These are phyloP conservation scores for Siniperca scherzeri DNA, from an alignment of 2,797 vertebrate species.

Conservation along the genomic window DNA sequence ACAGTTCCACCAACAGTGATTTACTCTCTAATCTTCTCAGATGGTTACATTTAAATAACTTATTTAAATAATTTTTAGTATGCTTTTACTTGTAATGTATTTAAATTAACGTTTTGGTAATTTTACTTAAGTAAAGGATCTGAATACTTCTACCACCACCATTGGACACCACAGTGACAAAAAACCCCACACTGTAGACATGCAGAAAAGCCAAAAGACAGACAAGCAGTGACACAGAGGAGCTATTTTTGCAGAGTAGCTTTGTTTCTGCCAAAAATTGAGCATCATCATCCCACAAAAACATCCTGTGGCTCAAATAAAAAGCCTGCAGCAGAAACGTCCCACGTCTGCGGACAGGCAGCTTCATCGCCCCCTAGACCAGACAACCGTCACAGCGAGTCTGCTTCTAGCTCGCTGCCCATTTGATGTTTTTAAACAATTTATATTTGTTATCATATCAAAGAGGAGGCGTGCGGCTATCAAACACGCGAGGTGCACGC, in stretches of 20 bases:
- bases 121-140: background rate
- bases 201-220: background rate
- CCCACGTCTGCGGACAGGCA: slow-evolving; percentile 18
- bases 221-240: background rate
- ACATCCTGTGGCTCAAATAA: slow-evolving; percentile 6
- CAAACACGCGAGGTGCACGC: slow-evolving; percentile 92
- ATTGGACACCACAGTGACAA: background rate
- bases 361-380: slow-evolving; percentile 52
- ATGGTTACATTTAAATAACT: too few species aligned
- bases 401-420: slow-evolving; percentile 86
- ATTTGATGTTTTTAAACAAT: slow-evolving; percentile 98
- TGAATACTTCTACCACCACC: background rate
- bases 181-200: background rate
- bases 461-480: slow-evolving; percentile 94
- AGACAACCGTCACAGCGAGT: slow-evolving; percentile 89
- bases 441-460: slow-evolving; percentile 99
- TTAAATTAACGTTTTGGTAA: background rate
- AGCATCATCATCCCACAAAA: slow-evolving; percentile 15
- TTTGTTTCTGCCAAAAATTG: background rate
- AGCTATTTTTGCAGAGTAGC: background rate
- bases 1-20: background rate
- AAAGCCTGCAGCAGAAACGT: slow-evolving; percentile 11
- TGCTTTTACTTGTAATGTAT: background rate
- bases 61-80: too few species aligned
- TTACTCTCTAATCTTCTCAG: background rate